phyloP scores from a whole-genome alignment of 2,113 vertebrate species.

The Esox niger region DNA sequence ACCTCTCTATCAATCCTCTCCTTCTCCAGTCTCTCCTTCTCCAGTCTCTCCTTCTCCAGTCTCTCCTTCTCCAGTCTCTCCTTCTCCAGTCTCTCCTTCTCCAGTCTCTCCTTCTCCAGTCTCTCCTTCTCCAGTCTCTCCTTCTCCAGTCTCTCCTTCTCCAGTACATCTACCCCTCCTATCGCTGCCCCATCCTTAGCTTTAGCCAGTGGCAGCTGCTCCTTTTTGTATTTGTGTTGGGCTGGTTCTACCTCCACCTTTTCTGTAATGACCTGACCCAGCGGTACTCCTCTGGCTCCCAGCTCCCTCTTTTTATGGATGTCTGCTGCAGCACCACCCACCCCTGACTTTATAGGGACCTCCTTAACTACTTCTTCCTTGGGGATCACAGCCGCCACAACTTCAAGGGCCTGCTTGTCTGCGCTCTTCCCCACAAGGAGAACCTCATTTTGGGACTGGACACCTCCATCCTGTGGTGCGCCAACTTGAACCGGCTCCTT shows the following conservation, averaged over 20 bases:
- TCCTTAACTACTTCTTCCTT: conserved; percentile 44
- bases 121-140: conserved; percentile 14
- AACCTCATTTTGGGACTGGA: conserved; percentile 32
- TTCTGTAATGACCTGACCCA: conserved; percentile 34
- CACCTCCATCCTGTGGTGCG: conserved; percentile 29
- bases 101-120: conserved; percentile 23
- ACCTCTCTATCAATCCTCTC: conserved; percentile 40
- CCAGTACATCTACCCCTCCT: conserved; percentile 13
- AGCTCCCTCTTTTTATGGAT: conserved; percentile 41
- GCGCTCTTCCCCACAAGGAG: conserved; percentile 13
- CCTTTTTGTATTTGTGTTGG: conserved; percentile 16
- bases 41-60: background rate
- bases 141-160: conserved; percentile 26
- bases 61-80: conserved; percentile 27
- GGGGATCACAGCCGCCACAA: conserved; percentile 28
- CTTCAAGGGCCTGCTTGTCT: conserved; percentile 22
- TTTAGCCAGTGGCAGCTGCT: conserved; percentile 43
- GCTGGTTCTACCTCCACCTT: conserved; percentile 1
- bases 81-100: background rate
- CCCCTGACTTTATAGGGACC: background rate
- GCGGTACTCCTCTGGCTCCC: conserved; percentile 63
- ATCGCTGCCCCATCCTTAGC: background rate
- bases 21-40: conserved; percentile 21
- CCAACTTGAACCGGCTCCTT: conserved; percentile 13
- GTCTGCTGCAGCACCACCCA: conserved; percentile 19